Evolutionary conservation across 2,888 invertebrate genomes (phyloP).

Genomic region (Netelia fuscicornis): DNA sequence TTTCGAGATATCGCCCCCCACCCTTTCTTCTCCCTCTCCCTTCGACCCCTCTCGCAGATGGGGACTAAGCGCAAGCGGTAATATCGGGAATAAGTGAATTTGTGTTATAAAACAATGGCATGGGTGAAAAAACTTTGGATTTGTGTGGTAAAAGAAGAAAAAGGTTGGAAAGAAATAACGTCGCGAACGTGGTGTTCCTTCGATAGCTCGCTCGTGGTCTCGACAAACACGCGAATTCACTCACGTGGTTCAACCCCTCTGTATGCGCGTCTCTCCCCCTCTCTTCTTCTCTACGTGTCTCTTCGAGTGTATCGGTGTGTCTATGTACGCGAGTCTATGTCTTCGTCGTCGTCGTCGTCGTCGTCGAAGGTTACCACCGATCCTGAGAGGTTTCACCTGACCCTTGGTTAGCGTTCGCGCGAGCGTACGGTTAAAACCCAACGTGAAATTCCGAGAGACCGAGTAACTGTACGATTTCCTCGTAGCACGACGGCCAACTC

Average conservation of each 20-base stretch:
- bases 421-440: constrained; percentile 48
- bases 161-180: constrained; percentile 1
- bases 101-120: constrained; percentile 20
- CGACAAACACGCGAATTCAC: constrained; percentile 38
- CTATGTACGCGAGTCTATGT: constrained; percentile 9
- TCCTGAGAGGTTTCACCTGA: constrained; percentile 68
- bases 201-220: neutral
- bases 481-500: neutral
- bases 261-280: constrained; percentile 1
- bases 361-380: constrained; percentile 64
- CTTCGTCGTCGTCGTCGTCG: constrained; percentile 23
- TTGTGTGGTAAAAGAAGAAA: neutral
- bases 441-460: constrained; percentile 60
- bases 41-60: neutral
- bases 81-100: constrained; percentile 33
- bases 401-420: constrained; percentile 54
- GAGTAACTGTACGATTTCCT: constrained; percentile 40
- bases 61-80: constrained; percentile 4
- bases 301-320: neutral
- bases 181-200: constrained; percentile 5
- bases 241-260: constrained; percentile 27
- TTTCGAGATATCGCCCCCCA: constrained; percentile 2
- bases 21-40: neutral
- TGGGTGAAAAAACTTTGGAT: neutral
- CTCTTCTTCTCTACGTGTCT: constrained; percentile 2